These are phyloP conservation scores for Phortica variegata DNA, from an alignment of 1,140 invertebrate species.

Conservation along the genomic window DNA sequence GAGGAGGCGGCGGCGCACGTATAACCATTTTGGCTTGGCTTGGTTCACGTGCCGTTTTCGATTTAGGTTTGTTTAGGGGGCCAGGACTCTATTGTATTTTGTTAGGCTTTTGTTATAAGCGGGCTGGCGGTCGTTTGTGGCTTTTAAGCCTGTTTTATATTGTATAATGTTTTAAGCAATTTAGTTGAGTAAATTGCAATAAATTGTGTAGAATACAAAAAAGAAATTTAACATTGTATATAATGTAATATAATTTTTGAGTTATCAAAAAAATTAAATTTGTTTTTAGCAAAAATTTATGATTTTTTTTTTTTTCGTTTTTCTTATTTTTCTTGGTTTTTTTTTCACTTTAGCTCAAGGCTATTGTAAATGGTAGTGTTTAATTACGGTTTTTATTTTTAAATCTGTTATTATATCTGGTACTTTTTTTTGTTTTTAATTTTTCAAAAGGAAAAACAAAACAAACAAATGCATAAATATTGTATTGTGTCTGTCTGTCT, in stretches of 20 bases:
- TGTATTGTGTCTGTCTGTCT: conserved; percentile 8
- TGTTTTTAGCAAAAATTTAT: conserved; percentile 29
- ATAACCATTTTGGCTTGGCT: too few species aligned
- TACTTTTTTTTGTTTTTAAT: conserved; percentile 14
- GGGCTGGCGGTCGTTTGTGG: too few species aligned
- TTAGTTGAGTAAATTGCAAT: neutral
- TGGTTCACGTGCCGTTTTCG: too few species aligned
- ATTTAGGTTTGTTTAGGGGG: too few species aligned
- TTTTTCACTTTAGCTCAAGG: conserved; percentile 16
- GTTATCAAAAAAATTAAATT: conserved; percentile 17
- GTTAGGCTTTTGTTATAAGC: too few species aligned
- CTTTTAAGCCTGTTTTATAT: too few species aligned
- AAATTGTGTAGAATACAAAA: neutral
- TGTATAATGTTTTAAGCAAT: too few species aligned
- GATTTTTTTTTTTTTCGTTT: conserved; percentile 19
- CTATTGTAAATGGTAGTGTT: conserved; percentile 41
- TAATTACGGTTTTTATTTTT: conserved; percentile 30
- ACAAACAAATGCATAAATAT: neutral
- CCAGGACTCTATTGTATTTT: too few species aligned
- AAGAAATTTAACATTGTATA: conserved; percentile 7
- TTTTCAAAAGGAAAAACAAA: conserved; percentile 8
- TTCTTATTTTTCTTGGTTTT: conserved; percentile 12
- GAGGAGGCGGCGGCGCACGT: too few species aligned
- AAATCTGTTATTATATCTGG: conserved; percentile 9
- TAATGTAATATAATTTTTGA: conserved; percentile 34